Base-by-base conservation (phyloP, 1,140 invertebrate genomes). In the Antheraea mylitta region DNA sequence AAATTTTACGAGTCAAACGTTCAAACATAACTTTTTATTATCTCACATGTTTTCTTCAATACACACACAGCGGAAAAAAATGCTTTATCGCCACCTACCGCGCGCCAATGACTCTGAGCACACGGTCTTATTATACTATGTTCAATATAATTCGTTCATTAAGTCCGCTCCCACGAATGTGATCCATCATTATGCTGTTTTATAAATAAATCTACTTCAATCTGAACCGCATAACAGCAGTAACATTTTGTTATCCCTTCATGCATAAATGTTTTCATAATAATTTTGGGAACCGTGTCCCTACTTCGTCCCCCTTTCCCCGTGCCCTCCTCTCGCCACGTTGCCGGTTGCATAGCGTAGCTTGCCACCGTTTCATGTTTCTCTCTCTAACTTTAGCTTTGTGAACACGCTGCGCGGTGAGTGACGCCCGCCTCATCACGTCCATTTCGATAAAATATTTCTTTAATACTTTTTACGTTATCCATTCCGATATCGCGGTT, bases 191-290 rank as follows among this genome's bases (percentile, higher is more conserved):
- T 73, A 67, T 66, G 73, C 69, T 30, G 64, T 48, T 36, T 22
- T 79, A 83, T 81, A 78, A 82, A 85, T 86, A 86, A 85, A 83
- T 81, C 76, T 77, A 70, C 70, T 77, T 82, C 80, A 85, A 84
- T 86, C 79, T 78, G 77, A 77, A 76, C 72, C 69, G 78, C 76
- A 83, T 82, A 85, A 80, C 77, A 84, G 74, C 74, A 72, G 69
- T 82, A 85, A 81, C 79, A 86, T 87, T 86, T 83, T 86, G 86
- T 88, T 85, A 88, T 89, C 85, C 85, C 83, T 85, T 85, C 86
- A 90, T 89, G 87, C 85, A 90, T 90, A 90, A 90, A 90, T 90
- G 85, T 89, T 87, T 90, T 82, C 85, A 78, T 89, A 89, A 88
- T 89, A 90, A 48, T 89, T 90, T 89, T 80, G 83, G 83, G 77